Evolutionary conservation across 2,797 vertebrate species (phyloP).

Genomic region (Pteronotus mesoamericanus): DNA sequence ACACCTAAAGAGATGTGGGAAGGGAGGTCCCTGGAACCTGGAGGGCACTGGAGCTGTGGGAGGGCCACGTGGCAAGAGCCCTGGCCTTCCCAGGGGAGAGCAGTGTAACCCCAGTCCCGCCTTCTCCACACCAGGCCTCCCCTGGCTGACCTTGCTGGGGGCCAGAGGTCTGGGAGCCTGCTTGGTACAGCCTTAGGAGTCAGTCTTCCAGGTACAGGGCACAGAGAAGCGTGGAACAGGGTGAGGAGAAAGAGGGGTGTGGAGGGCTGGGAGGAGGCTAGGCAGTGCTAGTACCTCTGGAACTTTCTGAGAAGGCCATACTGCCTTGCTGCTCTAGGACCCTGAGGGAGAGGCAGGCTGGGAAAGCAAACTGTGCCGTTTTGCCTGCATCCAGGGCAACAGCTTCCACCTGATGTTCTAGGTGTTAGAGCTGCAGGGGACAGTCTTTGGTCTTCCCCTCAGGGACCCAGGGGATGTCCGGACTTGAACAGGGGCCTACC

Average conservation of each 20-base stretch:
- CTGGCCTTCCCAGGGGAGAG: neutral
- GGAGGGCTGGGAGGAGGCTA: neutral
- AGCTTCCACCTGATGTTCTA: no score
- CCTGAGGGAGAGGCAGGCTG: fast-evolving
- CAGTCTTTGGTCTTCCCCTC: neutral
- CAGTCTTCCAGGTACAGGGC: neutral
- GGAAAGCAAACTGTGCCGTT: neutral
- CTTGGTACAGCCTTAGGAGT: neutral
- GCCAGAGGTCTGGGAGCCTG: neutral
- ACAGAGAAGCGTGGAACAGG: neutral
- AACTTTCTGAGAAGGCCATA: neutral
- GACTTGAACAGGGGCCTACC: neutral
- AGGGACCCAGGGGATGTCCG: neutral
- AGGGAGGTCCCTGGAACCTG: neutral
- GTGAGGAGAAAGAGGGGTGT: fast-evolving
- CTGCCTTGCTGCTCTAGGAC: neutral
- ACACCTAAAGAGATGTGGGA: fast-evolving
- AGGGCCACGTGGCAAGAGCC: neutral
- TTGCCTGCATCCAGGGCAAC: neutral
- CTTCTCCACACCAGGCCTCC: neutral
- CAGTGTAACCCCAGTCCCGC: fast-evolving
- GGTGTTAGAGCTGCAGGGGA: neutral
- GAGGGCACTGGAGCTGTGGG: no score
- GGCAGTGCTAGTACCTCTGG: neutral
- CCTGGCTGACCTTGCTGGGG: fast-evolving